Evolutionary conservation across 2,113 vertebrate species (phyloP), one percentile per base, ranked within the genome.

Genomic region (Chamaetylas fuelleborni): DNA sequence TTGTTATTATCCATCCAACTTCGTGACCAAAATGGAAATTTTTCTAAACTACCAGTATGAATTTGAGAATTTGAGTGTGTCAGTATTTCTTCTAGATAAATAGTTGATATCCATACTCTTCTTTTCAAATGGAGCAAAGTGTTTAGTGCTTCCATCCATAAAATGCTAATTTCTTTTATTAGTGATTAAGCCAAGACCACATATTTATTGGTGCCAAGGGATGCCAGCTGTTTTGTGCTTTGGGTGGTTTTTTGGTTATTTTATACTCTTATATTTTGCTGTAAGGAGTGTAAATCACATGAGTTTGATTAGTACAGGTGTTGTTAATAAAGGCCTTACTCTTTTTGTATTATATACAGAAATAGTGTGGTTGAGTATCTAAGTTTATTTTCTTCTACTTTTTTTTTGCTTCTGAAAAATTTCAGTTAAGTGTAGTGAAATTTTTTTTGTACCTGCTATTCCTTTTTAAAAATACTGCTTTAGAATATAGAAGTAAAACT

Each of bases 131-230:
- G 15, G 53, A 33, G 20, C 23, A 38, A 91, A 90, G 47, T 54
- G 19, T 86, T 84, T 67, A 89, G 54, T 92, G 57, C 36, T 91
- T 25, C 28, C 12, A 57, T 92, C 93, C 38, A 76, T 92, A 89
- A 84, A 91, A 69, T 76, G 82, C 25, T 89, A 34, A 66, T 86
- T 86, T 88, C 7, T 92, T 81, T 85, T 85, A 78, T 96, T 87
- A 91, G 48, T 93, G 73, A 85, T 91, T 89, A 95, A 88, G 34
- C 12, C 31, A 87, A 86, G 83, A 89, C 64, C 72, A 86, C 11
- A 3, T 88, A 91, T 81, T 91, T 94, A 81, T 79, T 92, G 56
- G 24, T 81, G 51, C 28, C 56, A 56, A 56, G 72, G 73, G 69
- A 86, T 86, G 19, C 40, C 51, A 89, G 65, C 77, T 89, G 73